Evolutionary conservation across 2,113 vertebrate species (phyloP), one percentile per base, ranked within the genome.

Genomic region (Chelonoidis abingdonii): DNA sequence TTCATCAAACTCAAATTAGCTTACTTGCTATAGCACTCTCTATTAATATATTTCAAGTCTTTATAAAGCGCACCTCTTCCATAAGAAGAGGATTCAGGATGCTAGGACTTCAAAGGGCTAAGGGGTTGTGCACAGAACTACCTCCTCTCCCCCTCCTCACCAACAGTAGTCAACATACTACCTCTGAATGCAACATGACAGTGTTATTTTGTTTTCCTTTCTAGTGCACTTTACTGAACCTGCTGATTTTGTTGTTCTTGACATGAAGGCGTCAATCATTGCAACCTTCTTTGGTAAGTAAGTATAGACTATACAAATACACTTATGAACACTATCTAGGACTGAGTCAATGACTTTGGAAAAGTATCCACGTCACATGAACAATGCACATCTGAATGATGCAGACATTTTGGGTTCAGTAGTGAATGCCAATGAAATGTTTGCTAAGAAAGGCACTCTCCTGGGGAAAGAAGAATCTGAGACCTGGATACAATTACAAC

Each of bases 241-340:
- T 92, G 72, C 79, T 65, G 93, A 85, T 88, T 91, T 95, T 86
- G 49, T 41, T 97, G 96, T 93, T 95, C 83, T 97, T 96, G 95
- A 83, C 88, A 98, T 98, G 98, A 98, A 98, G 97, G 86, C 95
- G 94, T 97, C 95, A 90, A 89, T 95, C 93, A 93, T 97, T 93
- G 94, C 97, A 94, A 79, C 94, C 93, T 89, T 98, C 86, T 97
- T 98, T 85, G 98, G 98, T 98, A 98, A 98, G 98, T 98, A 94
- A 47, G 86, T 94, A 31, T 14, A 0, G 50, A 56, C 69, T 29
- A 25, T 31, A 47, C 31, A 72, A 72, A 72, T 96, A 80, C 69
- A 52, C 19, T 62, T 10, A 38, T 27, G 80, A 22, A 6, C 75
- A 47, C 3, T 27, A 5, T 72, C n/a, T 44, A 29, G 38, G 16